Conservation (phyloP, 2,797 vertebrate genomes). For the Enteromius trimaculatus region DNA sequence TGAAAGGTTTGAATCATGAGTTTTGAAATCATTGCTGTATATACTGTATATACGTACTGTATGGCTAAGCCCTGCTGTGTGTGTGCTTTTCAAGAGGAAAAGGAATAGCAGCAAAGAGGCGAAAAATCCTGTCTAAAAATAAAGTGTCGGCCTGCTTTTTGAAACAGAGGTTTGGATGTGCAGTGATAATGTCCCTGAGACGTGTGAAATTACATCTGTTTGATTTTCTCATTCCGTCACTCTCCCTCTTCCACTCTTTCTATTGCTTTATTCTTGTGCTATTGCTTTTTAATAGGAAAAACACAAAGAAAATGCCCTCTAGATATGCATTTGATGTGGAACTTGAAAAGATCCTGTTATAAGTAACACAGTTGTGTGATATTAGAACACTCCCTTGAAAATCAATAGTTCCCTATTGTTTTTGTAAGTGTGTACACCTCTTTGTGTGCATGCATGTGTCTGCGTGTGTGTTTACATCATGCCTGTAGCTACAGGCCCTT, state of each 20-base stretch:
- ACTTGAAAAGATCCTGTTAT: constrained; percentile 74
- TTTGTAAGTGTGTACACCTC: constrained; percentile 1
- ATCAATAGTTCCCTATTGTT: constrained; percentile 49
- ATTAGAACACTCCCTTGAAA: constrained; percentile 67
- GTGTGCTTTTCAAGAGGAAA: constrained; percentile 20
- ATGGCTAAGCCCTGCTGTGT: neutral
- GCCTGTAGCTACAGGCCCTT: constrained; percentile 34
- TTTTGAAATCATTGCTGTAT: neutral
- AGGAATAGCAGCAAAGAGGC: constrained; percentile 13
- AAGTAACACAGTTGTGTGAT: constrained; percentile 63
- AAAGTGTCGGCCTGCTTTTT: constrained; percentile 10
- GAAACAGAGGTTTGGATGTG: constrained; percentile 33
- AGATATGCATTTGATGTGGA: constrained; percentile 69
- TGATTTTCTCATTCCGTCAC: constrained; percentile 24
- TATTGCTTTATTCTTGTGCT: constrained; percentile 30
- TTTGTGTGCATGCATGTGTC: constrained; percentile 18
- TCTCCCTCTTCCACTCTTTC: neutral
- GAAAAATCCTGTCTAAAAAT: constrained; percentile 18
- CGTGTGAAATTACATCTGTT: constrained; percentile 49
- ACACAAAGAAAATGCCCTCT: constrained; percentile 55
- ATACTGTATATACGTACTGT: neutral
- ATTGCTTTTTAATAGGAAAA: constrained; percentile 42
- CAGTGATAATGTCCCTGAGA: constrained; percentile 36
- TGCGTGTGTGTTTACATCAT: constrained; percentile 33
- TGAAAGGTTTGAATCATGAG: neutral